These are phyloP conservation scores for Harpegnathos saltator DNA, from an alignment of 1,140 invertebrate genomes.

Conservation along the genomic window DNA sequence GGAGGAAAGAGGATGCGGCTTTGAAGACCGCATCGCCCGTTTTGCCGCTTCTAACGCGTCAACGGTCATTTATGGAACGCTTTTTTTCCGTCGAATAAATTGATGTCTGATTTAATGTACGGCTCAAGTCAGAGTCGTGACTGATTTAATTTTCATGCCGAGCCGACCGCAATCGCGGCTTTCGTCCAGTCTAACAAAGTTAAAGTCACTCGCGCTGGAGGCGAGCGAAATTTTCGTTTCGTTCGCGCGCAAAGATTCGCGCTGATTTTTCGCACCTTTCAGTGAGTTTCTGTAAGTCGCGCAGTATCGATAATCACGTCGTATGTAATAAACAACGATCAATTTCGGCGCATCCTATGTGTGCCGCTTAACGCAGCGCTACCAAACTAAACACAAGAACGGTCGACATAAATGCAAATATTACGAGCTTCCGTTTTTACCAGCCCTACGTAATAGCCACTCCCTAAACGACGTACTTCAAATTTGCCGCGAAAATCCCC, in stretches of 20 bases:
- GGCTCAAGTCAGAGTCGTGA: too few species aligned
- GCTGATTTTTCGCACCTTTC: too few species aligned
- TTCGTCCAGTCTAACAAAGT: too few species aligned
- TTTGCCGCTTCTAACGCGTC: too few species aligned
- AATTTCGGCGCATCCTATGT: slow-evolving; percentile 26
- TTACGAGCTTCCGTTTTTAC: slow-evolving; percentile 54
- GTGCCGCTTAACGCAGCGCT: slow-evolving; percentile 40
- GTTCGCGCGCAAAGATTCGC: too few species aligned
- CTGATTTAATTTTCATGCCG: too few species aligned
- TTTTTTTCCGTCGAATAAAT: too few species aligned
- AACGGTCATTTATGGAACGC: too few species aligned
- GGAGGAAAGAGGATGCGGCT: not conserved
- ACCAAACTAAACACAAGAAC: slow-evolving; percentile 29
- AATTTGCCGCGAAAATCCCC: slow-evolving; percentile 52
- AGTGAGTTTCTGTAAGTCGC: not conserved
- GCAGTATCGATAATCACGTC: slow-evolving; percentile 26
- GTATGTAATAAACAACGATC: slow-evolving; percentile 31
- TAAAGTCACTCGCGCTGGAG: too few species aligned
- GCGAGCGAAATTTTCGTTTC: too few species aligned
- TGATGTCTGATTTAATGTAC: too few species aligned
- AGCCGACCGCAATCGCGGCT: too few species aligned
- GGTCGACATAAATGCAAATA: slow-evolving; percentile 56
- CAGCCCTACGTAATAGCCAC: slow-evolving; percentile 25
- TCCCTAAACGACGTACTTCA: slow-evolving; percentile 48
- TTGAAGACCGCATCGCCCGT: not conserved